Conservation (phyloP, 1,140 invertebrate genomes). For the Vanessa atalanta region DNA sequence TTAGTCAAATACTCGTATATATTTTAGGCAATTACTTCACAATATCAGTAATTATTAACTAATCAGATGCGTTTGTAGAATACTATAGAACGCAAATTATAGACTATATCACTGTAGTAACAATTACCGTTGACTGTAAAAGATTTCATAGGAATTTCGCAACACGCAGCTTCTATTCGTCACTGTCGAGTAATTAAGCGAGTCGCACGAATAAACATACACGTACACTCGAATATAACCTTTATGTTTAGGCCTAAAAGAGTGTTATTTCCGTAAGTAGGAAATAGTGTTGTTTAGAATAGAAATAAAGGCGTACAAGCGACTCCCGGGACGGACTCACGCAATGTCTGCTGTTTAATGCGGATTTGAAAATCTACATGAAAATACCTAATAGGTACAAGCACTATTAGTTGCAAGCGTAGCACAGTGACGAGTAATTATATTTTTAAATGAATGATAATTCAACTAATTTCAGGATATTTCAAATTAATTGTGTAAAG, state of each 20-base stretch:
- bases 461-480: too few relatives aligned
- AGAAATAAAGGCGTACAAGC: constrained; percentile 59
- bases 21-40: not conserved
- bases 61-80: not conserved
- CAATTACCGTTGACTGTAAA: constrained; percentile 46
- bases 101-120: constrained; percentile 19
- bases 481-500: too few relatives aligned
- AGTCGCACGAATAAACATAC: constrained; percentile 42
- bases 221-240: constrained; percentile 37
- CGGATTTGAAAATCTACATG: constrained; percentile 32
- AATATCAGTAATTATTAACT: not conserved
- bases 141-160: constrained; percentile 73
- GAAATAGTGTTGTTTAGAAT: constrained; percentile 30
- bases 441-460: too few relatives aligned
- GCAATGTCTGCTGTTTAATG: constrained; percentile 56
- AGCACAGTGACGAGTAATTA: not conserved
- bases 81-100: constrained; percentile 1
- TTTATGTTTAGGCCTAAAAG: constrained; percentile 45
- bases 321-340: constrained; percentile 60
- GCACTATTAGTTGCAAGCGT: not conserved
- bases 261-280: constrained; percentile 35
- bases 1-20: not conserved
- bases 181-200: constrained; percentile 71
- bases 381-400: not conserved
- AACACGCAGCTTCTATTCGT: constrained; percentile 67